Evolutionary conservation across 2,888 invertebrate species (phyloP), one percentile per base, ranked within the genome.

Genomic region (Cepaea hortensis): DNA sequence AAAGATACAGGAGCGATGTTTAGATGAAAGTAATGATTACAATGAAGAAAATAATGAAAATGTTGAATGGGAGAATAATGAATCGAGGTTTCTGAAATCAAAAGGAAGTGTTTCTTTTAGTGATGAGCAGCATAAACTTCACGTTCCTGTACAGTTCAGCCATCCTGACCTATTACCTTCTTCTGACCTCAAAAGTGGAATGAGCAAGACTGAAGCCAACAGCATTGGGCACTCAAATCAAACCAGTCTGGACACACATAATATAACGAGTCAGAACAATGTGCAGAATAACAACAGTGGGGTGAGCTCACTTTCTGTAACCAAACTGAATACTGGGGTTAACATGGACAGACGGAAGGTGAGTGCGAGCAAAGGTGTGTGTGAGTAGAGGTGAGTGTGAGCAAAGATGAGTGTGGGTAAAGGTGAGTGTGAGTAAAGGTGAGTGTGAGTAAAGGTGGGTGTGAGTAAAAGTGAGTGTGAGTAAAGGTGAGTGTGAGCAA

Each of bases 341-440:
- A 90, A 90, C 46, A 80, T 86, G 15, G 92, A 91, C 81, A 90
- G 91, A 85, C 91, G 91, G 88, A 92, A 92, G 90, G 92, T 92
- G 76, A 88, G 89, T 85, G 6, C 13, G 55, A 11, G 6, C 7
- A 11, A 55, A 55, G 55, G 55, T 55, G 55, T 55, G 55, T 55
- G 55, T 55, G 55, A 55, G 7, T 2, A 11, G 2, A 11, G 55
- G 55, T 55, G 55, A 9, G 55, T 55, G 55, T 11, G 55, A 55
- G 55, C 2, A 11, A 55, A 9, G 11, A 2, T 55, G 3, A 11
- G 55, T 55, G 55, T 55, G 55, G 2, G 6, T 0, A 11, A 55
- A 55, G 55, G 55, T 55, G 55, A 35, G 35, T 35, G 35, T 35
- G 35, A 1, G 35, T 35, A 35, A 35, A 35, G 35, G 35, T 35